Base-by-base conservation (phyloP, 1,140 invertebrate genomes). In the Pomacea maculata region DNA sequence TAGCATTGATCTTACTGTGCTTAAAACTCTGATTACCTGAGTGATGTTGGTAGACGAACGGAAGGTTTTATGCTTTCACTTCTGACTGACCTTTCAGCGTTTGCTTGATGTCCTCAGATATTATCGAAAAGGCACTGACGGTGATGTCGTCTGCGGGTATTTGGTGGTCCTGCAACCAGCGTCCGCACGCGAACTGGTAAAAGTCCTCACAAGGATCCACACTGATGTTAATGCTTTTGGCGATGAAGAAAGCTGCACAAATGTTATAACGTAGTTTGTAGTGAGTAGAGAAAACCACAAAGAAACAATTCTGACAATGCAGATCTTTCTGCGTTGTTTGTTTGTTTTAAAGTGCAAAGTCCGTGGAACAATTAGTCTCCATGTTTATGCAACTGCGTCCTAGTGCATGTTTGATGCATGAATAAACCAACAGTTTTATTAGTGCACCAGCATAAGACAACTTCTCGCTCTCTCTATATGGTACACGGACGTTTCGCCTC, bases 141-240 rank as follows among this genome's bases (percentile, higher is more conserved):
- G 95, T 96, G 83, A 95, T 95, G 84, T 94, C 93, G 87, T 97
- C 96, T 87, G 97, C 96, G 0, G 97, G 96, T 85, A 98, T 97
- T 8, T 95, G 93, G 92, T 98, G 95, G 80, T 95, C 94, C 86
- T 94, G 95, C 11, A 93, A 85, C 86, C 86, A 87, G 19, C 71
- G 63, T 14, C 86, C 97, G 88, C 97, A 99, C 0, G 97, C 94
- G 91, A 96, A 99, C 78, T 95, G 93, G 91, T 98, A 99, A 92
- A 99, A 99, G 91, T 99, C 96, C 17, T 97, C 93, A 89, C 98
- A 99, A 0, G 97, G 97, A 90, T 97, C 93, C 8, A 95, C 93
- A 1, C 91, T 90, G 34, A 81, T 70, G 82, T 94, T 92, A 80
- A 94, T 89, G 63, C 90, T 90, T 11, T 88, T 85, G 15, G 93